Evolutionary conservation across 2,888 invertebrate species (phyloP).

Genomic region (Thyatira batis): DNA sequence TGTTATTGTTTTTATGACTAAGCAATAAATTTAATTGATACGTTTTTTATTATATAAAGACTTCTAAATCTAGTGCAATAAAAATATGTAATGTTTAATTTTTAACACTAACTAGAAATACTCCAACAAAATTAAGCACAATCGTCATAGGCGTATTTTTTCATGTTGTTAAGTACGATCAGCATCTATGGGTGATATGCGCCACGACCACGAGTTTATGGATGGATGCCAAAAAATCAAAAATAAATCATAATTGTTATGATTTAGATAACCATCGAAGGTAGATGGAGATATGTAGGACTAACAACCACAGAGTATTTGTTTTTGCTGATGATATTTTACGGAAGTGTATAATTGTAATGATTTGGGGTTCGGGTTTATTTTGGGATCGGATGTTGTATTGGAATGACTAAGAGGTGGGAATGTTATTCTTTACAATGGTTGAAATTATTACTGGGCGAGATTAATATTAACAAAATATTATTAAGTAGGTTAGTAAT

Average conservation of each 20-base stretch:
- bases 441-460: background rate
- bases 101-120: too few species aligned
- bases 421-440: background rate
- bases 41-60: too few species aligned
- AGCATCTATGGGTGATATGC: background rate
- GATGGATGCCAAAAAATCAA: constrained; percentile 3
- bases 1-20: too few species aligned
- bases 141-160: background rate
- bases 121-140: too few species aligned
- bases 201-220: constrained; percentile 1
- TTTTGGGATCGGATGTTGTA: constrained; percentile 33
- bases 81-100: too few species aligned
- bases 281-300: background rate
- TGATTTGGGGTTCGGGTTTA: constrained; percentile 26
- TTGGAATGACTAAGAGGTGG: constrained; percentile 11
- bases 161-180: background rate
- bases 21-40: too few species aligned
- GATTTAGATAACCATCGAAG: background rate
- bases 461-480: background rate
- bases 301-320: background rate
- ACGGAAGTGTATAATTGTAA: constrained; percentile 26
- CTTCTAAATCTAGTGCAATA: too few species aligned
- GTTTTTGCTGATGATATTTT: background rate
- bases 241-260: background rate
- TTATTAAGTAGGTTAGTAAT: too few species aligned